Conservation (phyloP, 2,888 invertebrate species). For the Tenthredo distinguenda region DNA sequence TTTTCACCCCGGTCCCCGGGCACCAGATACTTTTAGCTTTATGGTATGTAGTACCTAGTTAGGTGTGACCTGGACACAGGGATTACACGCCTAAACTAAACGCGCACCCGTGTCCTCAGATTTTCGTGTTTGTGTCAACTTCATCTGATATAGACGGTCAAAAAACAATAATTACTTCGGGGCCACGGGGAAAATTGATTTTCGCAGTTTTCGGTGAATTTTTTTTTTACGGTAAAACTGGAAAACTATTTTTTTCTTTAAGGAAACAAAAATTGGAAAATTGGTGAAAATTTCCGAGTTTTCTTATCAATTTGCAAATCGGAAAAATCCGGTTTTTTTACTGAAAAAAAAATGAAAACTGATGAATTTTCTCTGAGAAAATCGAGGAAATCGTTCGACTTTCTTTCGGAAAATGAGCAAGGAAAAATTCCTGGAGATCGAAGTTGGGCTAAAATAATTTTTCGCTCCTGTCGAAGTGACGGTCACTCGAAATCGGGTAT, state of each 20-base stretch:
- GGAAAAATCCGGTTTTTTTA: no score
- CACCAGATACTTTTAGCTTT: constrained; percentile 16
- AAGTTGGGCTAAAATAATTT: not conserved
- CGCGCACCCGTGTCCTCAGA: not conserved
- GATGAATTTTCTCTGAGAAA: not conserved
- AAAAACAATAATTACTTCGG: not conserved
- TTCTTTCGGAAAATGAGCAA: not conserved
- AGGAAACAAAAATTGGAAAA: no score
- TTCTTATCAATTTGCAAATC: not conserved
- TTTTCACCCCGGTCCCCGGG: constrained; percentile 71
- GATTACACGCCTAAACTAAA: constrained; percentile 38
- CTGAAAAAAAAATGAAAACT: not conserved
- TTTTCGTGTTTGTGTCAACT: constrained; percentile 7
- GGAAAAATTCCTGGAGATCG: not conserved
- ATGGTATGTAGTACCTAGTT: not conserved
- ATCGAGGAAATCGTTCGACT: no score
- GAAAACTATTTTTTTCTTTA: no score
- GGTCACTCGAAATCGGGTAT: not conserved
- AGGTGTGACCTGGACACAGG: constrained; percentile 16
- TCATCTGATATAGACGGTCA: not conserved
- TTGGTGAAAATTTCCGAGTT: not conserved
- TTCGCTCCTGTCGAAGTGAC: not conserved
- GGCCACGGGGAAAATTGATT: not conserved
- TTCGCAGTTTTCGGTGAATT: not conserved
- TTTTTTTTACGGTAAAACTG: not conserved